Evolutionary conservation across 2,888 invertebrate genomes (phyloP), one percentile per base, ranked within the genome.

Genomic region (Drosophila mercatorum): DNA sequence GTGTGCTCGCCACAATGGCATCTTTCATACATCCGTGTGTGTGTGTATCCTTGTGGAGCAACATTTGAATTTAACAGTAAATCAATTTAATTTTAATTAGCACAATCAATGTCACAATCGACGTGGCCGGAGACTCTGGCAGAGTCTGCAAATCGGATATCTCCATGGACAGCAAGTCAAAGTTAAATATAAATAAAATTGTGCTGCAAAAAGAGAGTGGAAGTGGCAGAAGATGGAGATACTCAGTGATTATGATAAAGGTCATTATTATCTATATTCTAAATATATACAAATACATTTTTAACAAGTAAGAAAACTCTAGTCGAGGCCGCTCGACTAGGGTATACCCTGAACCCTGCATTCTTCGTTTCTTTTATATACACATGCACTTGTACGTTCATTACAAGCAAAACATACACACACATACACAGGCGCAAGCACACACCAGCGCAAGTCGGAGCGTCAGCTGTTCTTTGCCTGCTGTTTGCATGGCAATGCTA

Each of bases 21-120:
- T 46, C 62, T 56, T 53, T 49, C 43, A 43, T 52, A 43, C 46
- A 22, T 22, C 17, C 28, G 49, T 14, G 7, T 12, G 28, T 11
- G 8, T 57, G 56, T 57, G 58, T 17, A 17, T 17, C 17, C 17
- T 17, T 36, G 34, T 53, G 44, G 36, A 41, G 71, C 64, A 73
- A 56, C 79, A 70, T 65, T 79, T 79, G 53, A 67, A 68, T 71
- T 71, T 38, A 58, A 52, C 46, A 55, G 62, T 63, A 78, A 76
- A 80, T 71, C 72, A 71, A 64, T 76, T 76, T 58, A 46, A 47
- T 64, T 72, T 78, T 62, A 78, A 78, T 80, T 80, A 75, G 72
- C 17, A 47, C 72, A 75, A 68, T 78, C 72, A 72, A 61, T 75
- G 76, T 63, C 70, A 64, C 71, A 64, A 46, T 67, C 61, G 28